Base-by-base conservation (phyloP, 2,888 invertebrate genomes). In the Hetaerina titia region DNA sequence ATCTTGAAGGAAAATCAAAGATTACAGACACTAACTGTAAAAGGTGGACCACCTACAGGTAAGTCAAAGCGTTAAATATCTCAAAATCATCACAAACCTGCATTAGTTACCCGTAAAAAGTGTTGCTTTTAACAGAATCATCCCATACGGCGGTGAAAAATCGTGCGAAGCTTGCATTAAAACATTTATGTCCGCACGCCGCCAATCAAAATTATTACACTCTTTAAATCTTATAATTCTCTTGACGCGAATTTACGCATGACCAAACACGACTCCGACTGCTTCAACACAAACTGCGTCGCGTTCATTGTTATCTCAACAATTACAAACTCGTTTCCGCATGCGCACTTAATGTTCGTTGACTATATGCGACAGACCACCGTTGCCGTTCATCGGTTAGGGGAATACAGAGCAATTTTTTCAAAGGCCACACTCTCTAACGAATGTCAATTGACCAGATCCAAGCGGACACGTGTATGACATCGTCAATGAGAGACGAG, bases 271-370 rank as follows among this genome's bases (percentile, higher is more conserved):
- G 8, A 31, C 15, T 9, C 13, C 25, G 81, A 6, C 31, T 9
- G 11, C 81, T 81, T 31, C 81, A 81, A 13, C 31, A 31, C 31
- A 31, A 25, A 81, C 25, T 81, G 11, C 81, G 25, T 31, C 13
- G 81, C n/a, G 81, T 25, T 81, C 81, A 81, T 81, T 81, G 25
- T 81, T 81, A 81, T 31, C 81, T 81, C 81, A 81, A 81, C 81
- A 81, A 81, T 81, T 31, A 81, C 31, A 81, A 31, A 81, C 81
- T 31, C 81, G 22, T 81, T 81, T 81, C 81, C 81, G 81, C 81
- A 81, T 81, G 81, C 81, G 81, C 81, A 81, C 81, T 81, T 81
- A 31, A n/a, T 81, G 81, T 81, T 81, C 81, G 81, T 81, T 81
- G 81, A 81, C 81, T 31, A 25, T 31, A 31, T 81, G 31, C 81